These are phyloP conservation scores for Spisula subtruncata DNA, from an alignment of 2,888 invertebrate genomes.

Conservation along the genomic window DNA sequence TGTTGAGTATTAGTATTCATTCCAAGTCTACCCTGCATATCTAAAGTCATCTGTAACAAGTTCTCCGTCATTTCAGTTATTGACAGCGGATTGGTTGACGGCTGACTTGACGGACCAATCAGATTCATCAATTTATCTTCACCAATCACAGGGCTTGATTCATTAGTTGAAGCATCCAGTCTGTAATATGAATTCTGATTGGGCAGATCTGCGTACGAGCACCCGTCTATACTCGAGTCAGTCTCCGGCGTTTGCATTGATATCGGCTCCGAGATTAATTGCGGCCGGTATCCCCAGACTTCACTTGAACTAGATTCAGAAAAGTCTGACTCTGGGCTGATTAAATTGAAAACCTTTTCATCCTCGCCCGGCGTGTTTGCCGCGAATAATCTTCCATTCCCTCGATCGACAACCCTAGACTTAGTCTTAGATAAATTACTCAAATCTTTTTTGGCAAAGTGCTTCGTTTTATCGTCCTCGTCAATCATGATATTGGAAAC, in stretches of 20 bases:
- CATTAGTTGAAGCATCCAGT: conserved; percentile 63
- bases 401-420: conserved; percentile 53
- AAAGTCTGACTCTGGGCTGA: conserved; percentile 72
- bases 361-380: conserved; percentile 77
- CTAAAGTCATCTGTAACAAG: conserved; percentile 78
- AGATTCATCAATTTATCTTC: conserved; percentile 63
- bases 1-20: conserved; percentile 40
- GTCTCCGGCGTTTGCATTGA: conserved; percentile 66
- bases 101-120: conserved; percentile 44
- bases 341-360: conserved; percentile 71
- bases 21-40: conserved; percentile 70
- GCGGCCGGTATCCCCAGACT: conserved; percentile 70
- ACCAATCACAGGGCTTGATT: conserved; percentile 69
- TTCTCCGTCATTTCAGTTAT: conserved; percentile 81
- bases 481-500: conserved; percentile 85
- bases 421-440: conserved; percentile 69
- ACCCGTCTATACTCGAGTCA: conserved; percentile 69
- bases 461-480: conserved; percentile 85
- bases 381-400: conserved; percentile 69
- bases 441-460: conserved; percentile 84
- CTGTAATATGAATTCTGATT: conserved; percentile 69
- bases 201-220: conserved; percentile 70
- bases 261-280: conserved; percentile 38
- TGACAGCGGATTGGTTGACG: conserved; percentile 67
- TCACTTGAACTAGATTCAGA: conserved; percentile 71